A percentile compares a stretch with the other conserved stretches of the same genome.
phyloP scores from a whole-genome alignment of 2,113 vertebrate genomes.

The Gambusia holbrooki region DNA sequence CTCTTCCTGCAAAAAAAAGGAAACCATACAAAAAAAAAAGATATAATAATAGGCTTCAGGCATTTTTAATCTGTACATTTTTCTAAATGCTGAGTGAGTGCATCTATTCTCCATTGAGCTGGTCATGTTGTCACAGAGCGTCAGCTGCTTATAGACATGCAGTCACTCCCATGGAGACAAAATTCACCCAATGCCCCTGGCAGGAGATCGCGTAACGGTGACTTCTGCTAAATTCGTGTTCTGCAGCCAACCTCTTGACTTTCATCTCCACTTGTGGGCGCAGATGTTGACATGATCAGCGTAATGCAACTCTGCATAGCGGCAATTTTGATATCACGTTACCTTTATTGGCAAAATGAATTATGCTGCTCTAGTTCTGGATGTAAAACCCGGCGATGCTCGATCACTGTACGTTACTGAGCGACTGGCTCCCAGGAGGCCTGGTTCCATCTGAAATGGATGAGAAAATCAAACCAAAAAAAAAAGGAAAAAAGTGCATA shows the following conservation, averaged over 20 bases:
- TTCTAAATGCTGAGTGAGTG: slow-evolving; percentile 31
- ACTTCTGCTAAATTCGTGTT: slow-evolving; percentile 63
- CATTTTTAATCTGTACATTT: slow-evolving; percentile 11
- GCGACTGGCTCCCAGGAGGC: slow-evolving; percentile 67
- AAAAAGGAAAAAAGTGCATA: slow-evolving; percentile 62
- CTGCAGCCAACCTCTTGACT: slow-evolving; percentile 50
- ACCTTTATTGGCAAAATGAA: slow-evolving; percentile 57
- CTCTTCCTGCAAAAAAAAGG: slow-evolving; percentile 19
- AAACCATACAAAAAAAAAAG: background rate
- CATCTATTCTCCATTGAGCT: slow-evolving; percentile 49
- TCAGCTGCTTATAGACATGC: slow-evolving; percentile 35
- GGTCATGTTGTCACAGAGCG: slow-evolving; percentile 56
- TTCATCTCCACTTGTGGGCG: slow-evolving; percentile 55
- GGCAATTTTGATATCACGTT: slow-evolving; percentile 56
- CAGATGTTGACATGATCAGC: slow-evolving; percentile 63
- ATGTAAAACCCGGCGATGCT: slow-evolving; percentile 56
- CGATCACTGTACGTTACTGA: slow-evolving; percentile 66
- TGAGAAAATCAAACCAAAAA: slow-evolving; percentile 65
- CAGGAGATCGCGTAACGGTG: slow-evolving; percentile 58
- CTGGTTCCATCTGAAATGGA: slow-evolving; percentile 52
- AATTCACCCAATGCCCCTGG: slow-evolving; percentile 62
- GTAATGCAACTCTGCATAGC: slow-evolving; percentile 35
- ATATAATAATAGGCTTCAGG: background rate
- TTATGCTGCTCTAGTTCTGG: slow-evolving; percentile 49
- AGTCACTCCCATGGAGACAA: slow-evolving; percentile 65